Conservation (phyloP, 2,113 vertebrate species). For the Syrrhaptes paradoxus region DNA sequence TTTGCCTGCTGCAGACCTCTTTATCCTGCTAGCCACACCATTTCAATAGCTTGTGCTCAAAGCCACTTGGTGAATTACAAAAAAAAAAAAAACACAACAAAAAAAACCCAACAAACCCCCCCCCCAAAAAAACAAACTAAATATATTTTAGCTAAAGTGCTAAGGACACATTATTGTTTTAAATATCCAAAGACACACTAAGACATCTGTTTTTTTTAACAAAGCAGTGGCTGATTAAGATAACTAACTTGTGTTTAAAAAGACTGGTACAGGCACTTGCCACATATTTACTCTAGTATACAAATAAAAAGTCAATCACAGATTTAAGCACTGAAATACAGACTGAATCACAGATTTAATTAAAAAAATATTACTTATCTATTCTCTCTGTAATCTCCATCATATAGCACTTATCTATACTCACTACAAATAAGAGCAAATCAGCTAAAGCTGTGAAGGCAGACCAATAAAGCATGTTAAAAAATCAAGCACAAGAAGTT, state of each 20-base stretch:
- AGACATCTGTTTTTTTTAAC: fast-evolving
- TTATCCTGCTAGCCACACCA: not conserved
- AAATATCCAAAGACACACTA: not conserved
- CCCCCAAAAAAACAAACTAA: not conserved
- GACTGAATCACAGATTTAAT: not conserved
- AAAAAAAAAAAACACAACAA: not conserved
- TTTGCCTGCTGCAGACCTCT: not conserved
- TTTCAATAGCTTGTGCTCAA: not conserved
- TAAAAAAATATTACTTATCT: not conserved
- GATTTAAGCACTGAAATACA: not conserved
- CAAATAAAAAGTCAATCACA: not conserved
- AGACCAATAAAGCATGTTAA: not conserved
- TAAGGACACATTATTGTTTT: not conserved
- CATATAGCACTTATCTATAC: not conserved
- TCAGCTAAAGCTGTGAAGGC: not conserved
- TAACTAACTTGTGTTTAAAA: not conserved
- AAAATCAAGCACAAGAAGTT: not conserved
- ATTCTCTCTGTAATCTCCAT: not conserved
- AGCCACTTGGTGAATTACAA: not conserved
- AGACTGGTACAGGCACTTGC: not conserved
- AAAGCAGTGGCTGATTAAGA: not conserved
- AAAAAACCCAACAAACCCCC: no score
- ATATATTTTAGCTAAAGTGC: not conserved
- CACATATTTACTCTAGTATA: not conserved
- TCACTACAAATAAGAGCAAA: not conserved